Conservation (phyloP, 2,797 vertebrate species). For the Lates japonicus region DNA sequence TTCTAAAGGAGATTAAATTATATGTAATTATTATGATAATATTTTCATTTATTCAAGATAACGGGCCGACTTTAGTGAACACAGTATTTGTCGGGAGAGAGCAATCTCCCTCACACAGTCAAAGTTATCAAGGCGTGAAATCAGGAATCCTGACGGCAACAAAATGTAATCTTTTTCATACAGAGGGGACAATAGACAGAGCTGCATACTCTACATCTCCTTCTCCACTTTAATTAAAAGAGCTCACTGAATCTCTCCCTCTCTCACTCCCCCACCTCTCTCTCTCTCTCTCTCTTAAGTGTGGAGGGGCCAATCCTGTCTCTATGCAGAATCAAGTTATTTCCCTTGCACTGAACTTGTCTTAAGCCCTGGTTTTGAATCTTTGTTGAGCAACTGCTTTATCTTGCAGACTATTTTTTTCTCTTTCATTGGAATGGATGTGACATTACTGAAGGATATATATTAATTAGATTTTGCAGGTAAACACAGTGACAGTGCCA, state of each 20-base stretch:
- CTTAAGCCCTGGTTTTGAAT: constrained; percentile 62
- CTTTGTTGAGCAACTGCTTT: constrained; percentile 68
- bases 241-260: constrained; percentile 71
- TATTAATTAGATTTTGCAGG: constrained; percentile 47
- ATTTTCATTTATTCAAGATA: constrained; percentile 86
- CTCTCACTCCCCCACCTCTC: constrained; percentile 56
- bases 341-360: constrained; percentile 67
- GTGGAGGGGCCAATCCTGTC: constrained; percentile 64
- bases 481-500: constrained; percentile 31
- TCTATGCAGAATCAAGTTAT: constrained; percentile 76
- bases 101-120: constrained; percentile 77
- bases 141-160: constrained; percentile 88
- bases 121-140: constrained; percentile 87
- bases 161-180: constrained; percentile 87
- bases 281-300: constrained; percentile 63
- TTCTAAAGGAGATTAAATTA: constrained; percentile 86
- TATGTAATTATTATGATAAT: constrained; percentile 87
- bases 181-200: constrained; percentile 85
- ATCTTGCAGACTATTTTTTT: constrained; percentile 54
- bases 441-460: constrained; percentile 42
- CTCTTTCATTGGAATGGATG: constrained; percentile 42
- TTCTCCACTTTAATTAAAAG: constrained; percentile 87
- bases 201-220: constrained; percentile 79
- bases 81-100: constrained; percentile 76
- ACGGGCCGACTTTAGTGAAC: constrained; percentile 77